These are phyloP conservation scores for Corbicula japonica DNA, from an alignment of 2,888 invertebrate genomes.

Conservation along the genomic window DNA sequence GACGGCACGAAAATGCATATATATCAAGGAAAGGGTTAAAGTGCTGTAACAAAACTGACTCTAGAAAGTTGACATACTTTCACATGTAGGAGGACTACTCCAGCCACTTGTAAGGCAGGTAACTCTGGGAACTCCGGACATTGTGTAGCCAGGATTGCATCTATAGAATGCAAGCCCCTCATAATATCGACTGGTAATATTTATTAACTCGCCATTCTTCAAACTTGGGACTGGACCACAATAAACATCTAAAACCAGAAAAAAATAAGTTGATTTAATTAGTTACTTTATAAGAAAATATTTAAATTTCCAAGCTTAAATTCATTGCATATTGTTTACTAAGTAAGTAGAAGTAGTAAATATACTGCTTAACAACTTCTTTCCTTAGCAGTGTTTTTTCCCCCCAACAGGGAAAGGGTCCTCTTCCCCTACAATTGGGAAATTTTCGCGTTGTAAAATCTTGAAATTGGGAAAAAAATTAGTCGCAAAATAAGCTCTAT, in stretches of 20 bases:
- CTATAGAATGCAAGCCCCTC: conserved; percentile 72
- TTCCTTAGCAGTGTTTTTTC: too few species aligned
- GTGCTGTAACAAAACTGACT: background rate
- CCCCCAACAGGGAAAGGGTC: too few species aligned
- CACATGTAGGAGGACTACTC: conserved; percentile 70
- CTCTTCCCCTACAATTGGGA: too few species aligned
- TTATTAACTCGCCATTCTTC: conserved; percentile 67
- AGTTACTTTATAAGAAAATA: background rate
- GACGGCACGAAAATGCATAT: too few species aligned
- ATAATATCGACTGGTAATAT: conserved; percentile 69
- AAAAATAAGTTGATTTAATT: background rate
- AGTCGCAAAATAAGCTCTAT: too few species aligned
- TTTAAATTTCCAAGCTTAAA: background rate
- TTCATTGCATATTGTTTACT: background rate
- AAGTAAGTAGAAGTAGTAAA: too few species aligned
- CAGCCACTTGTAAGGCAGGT: conserved; percentile 74
- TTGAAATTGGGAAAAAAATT: too few species aligned
- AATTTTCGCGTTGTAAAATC: too few species aligned
- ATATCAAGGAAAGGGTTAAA: too few species aligned
- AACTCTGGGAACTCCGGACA: conserved; percentile 56
- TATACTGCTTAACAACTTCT: too few species aligned
- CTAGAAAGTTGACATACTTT: conserved; percentile 67
- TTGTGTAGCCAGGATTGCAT: conserved; percentile 74
- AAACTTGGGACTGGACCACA: conserved; percentile 75
- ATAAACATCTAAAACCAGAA: conserved; percentile 68